phyloP scores from a whole-genome alignment of 2,888 invertebrate genomes.

The Philonicus albiceps region DNA sequence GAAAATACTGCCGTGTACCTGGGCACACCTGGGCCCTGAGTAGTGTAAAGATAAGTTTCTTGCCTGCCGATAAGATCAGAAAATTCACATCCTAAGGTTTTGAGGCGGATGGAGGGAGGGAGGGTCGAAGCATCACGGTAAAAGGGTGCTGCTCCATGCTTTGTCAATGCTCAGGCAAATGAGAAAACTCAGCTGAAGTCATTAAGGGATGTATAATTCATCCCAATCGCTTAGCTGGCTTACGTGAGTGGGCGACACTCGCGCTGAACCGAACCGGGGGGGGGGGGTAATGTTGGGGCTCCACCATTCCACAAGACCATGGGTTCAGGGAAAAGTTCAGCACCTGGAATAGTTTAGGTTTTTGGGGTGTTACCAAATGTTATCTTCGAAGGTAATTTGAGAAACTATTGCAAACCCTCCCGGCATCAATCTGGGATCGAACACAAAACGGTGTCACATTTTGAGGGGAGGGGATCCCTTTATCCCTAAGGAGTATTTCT shows the following conservation, averaged over 20 bases:
- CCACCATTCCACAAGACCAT: not conserved
- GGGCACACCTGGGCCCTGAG: not conserved
- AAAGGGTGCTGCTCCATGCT: not conserved
- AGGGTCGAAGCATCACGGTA: not conserved
- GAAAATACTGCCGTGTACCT: not conserved
- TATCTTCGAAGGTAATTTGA: slow-evolving; percentile 10
- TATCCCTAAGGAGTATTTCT: not conserved
- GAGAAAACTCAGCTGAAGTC: slow-evolving; percentile 14
- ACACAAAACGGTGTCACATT: not conserved
- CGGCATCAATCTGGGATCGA: not conserved
- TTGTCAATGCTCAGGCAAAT: slow-evolving; percentile 9
- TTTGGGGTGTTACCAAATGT: not conserved
- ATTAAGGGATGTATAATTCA: slow-evolving; percentile 29
- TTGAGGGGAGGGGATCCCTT: not conserved
- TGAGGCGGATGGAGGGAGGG: not conserved
- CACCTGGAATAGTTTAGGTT: too few species aligned
- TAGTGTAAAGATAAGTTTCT: slow-evolving; percentile 15
- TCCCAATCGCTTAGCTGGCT: slow-evolving; percentile 18
- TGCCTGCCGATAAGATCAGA: not conserved
- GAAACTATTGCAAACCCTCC: slow-evolving; percentile 10
- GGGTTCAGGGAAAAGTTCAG: not conserved
- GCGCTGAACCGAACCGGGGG: not conserved
- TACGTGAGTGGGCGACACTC: not conserved
- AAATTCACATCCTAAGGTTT: not conserved
- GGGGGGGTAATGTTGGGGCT: not conserved